Percentiles rank a stretch among this genome's conserved stretches.
These are phyloP conservation scores for Clusia tigrina DNA, from an alignment of 2,888 invertebrate species.

Conservation along the genomic window DNA sequence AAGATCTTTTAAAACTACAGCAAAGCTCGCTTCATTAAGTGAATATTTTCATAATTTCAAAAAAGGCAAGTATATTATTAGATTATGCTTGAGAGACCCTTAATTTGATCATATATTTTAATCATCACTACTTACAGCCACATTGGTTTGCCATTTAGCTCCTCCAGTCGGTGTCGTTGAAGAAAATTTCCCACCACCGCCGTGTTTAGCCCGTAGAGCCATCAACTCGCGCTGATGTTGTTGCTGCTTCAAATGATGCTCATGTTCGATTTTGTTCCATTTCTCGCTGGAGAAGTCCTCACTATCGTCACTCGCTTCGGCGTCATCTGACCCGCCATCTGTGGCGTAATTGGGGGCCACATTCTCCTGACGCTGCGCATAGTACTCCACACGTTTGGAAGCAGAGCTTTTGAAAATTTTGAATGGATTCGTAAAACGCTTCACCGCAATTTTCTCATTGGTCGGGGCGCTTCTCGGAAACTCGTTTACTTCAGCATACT, in stretches of 20 bases:
- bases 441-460: constrained; percentile 40
- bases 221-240: constrained; percentile 54
- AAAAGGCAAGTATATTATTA: too few species aligned
- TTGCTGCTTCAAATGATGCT: constrained; percentile 51
- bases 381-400: constrained; percentile 26
- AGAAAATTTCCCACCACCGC: constrained; percentile 26
- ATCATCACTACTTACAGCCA: too few species aligned
- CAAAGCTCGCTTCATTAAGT: too few species aligned
- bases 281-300: constrained; percentile 59
- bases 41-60: too few species aligned
- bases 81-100: too few species aligned
- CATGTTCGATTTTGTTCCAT: constrained; percentile 62
- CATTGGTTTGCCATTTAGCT: too few species aligned
- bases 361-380: constrained; percentile 12
- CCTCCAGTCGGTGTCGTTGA: too few species aligned
- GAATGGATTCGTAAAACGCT: constrained; percentile 43
- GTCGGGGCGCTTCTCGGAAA: constrained; percentile 12
- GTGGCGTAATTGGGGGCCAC: constrained; percentile 13
- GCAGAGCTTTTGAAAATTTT: constrained; percentile 42
- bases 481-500: constrained; percentile 30
- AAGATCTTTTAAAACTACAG: too few species aligned
- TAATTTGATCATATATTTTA: too few species aligned
- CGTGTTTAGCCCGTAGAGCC: constrained; percentile 33
- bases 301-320: constrained; percentile 27
- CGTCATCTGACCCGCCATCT: constrained; percentile 12